Evolutionary conservation across 2,888 invertebrate species (phyloP).

Genomic region (Epinotia ramella): DNA sequence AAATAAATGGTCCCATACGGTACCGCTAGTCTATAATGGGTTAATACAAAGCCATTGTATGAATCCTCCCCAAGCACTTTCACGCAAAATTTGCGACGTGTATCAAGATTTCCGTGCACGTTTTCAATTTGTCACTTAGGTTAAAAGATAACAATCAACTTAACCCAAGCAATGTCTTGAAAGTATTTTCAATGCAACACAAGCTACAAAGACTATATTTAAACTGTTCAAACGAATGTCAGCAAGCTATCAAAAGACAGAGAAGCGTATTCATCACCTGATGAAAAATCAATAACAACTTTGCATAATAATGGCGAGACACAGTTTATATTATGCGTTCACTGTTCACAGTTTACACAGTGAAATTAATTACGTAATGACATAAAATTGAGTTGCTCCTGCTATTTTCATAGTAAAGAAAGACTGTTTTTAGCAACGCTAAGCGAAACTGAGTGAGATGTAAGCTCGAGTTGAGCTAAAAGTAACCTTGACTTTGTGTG

Average conservation of each 20-base stretch:
- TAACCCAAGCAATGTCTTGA: slow-evolving; percentile 29
- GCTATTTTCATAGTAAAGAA: background rate
- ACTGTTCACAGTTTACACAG: slow-evolving; percentile 1
- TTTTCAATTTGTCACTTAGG: slow-evolving; percentile 27
- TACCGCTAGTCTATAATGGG: no score
- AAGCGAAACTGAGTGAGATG: background rate
- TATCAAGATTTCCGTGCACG: slow-evolving; percentile 19
- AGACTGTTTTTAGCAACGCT: background rate
- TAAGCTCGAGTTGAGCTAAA: background rate
- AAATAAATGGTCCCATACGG: no score
- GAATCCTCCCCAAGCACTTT: background rate
- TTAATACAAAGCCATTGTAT: background rate
- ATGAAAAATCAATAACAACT: slow-evolving; percentile 62
- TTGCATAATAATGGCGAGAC: slow-evolving; percentile 54
- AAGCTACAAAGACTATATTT: slow-evolving; percentile 43
- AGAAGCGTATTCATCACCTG: slow-evolving; percentile 51
- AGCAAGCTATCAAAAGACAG: slow-evolving; percentile 41
- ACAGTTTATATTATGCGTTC: slow-evolving; percentile 15
- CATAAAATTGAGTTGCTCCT: slow-evolving; percentile 9
- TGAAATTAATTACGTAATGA: background rate
- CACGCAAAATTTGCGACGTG: background rate
- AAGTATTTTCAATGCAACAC: slow-evolving; percentile 23
- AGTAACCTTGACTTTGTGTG: slow-evolving; percentile 2
- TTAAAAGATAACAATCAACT: slow-evolving; percentile 32
- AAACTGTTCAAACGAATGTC: slow-evolving; percentile 49